Evolutionary conservation across 2,797 vertebrate species (phyloP).

Genomic region (Avahi laniger): DNA sequence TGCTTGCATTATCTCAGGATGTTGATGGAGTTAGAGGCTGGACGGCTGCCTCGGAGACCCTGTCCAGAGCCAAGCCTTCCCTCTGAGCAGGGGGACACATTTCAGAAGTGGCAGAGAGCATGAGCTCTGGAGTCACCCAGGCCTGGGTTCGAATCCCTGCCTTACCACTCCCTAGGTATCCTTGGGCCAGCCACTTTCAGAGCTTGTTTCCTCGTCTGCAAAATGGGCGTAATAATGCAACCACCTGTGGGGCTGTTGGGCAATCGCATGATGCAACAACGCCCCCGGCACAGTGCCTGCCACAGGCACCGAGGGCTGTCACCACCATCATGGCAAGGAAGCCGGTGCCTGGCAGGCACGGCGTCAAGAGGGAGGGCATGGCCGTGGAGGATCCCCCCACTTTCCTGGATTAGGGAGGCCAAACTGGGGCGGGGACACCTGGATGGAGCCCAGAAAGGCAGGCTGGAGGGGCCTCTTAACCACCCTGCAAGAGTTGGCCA

Average conservation of each 20-base stretch:
- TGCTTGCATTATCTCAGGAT: slow-evolving; percentile 68
- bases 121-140: not conserved
- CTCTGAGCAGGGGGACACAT: not conserved
- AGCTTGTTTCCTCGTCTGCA: not conserved
- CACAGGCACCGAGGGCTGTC: not conserved
- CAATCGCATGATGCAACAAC: not conserved
- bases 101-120: not conserved
- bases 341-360: not conserved
- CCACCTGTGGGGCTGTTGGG: not conserved
- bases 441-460: not conserved
- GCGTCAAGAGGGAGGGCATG: not conserved
- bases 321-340: not conserved
- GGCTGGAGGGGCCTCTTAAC: not conserved
- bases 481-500: not conserved
- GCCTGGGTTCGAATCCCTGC: not conserved
- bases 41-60: slow-evolving; percentile 60
- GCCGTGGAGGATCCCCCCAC: not conserved
- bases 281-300: not conserved
- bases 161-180: not conserved
- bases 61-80: slow-evolving; percentile 41
- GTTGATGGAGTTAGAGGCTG: slow-evolving; percentile 64
- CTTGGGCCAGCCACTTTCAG: not conserved
- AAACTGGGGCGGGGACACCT: not conserved
- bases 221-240: not conserved
- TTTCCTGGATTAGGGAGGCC: not conserved